Base-by-base conservation (phyloP, 1,140 invertebrate genomes). In the Temnothorax longispinosus region DNA sequence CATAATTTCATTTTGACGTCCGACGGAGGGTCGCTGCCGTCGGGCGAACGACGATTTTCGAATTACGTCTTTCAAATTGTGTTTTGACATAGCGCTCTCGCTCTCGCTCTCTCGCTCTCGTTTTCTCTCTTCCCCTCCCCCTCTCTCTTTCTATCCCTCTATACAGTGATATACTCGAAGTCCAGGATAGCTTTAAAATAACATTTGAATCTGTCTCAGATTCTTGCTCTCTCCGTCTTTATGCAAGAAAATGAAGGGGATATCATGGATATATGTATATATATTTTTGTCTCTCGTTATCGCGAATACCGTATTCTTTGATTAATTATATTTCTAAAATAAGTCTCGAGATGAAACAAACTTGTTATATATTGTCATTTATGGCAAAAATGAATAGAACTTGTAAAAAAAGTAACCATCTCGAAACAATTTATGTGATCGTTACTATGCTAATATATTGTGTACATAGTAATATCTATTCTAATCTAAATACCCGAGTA, bases 1-100 rank as follows among this genome's bases (percentile, higher is more conserved):
- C 91, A 93, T 95, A 95, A 95, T 95, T 95, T 95, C 94, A 95
- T 95, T 95, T 95, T 91, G 93, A 94, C 93, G 92, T 95, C 94
- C 94, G 94, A 94, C 95, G 95, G 94, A 95, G 95, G 94, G 95
- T 95, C 93, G 94, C 92, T 93, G 93, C 94, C 94, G 94, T 94
- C 94, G 94, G 94, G 90, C 91, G 89, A 58, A 88, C 85, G 90
- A 91, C 94, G 94, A 95, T 95, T 95, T 95, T 95, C 94, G 93
- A 95, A 95, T 95, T 95, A 95, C 92, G 93, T 93, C 93, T 95
- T 94, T 94, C 92, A 95, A 95, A 94, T 95, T 92, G 91, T 89
- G 93, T 95, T 95, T 94, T 91, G 89, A 88, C 89, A 87, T 52
- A 69, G 89, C 74, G 72, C 60, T 60, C 77, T 75, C 76, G 11